Conservation (phyloP, 2,113 vertebrate species). For the Triplophysa rosa region DNA sequence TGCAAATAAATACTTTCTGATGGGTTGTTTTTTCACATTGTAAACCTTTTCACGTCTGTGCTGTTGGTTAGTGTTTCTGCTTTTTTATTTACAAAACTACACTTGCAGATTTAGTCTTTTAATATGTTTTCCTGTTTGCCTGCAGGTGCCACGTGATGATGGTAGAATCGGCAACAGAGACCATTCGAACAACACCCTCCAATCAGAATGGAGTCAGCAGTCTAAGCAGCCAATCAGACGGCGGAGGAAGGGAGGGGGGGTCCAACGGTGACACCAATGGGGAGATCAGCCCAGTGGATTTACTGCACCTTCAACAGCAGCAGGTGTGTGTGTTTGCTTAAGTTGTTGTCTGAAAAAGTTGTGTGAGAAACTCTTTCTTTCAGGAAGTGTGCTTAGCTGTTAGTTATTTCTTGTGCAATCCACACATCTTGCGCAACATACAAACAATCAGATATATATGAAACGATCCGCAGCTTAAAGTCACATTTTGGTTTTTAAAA, state of each 20-base stretch:
- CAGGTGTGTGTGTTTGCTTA: slow-evolving; percentile 75
- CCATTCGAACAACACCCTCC: slow-evolving; percentile 93
- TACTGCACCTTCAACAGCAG: slow-evolving; percentile 98
- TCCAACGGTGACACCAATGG: slow-evolving; percentile 87
- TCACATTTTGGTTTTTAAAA: not conserved
- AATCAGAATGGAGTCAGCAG: slow-evolving; percentile 96
- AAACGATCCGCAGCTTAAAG: slow-evolving; percentile 39
- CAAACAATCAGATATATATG: slow-evolving; percentile 40
- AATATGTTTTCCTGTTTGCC: slow-evolving; percentile 5
- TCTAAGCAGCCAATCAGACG: slow-evolving; percentile 90
- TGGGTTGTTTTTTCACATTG: not conserved
- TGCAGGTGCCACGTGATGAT: slow-evolving; percentile 95
- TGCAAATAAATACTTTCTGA: slow-evolving; percentile 7
- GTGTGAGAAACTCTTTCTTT: slow-evolving; percentile 10
- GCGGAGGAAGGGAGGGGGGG: slow-evolving; percentile 79
- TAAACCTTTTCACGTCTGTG: not conserved
- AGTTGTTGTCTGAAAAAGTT: slow-evolving; percentile 22
- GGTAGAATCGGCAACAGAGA: slow-evolving; percentile 99
- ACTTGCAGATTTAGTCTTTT: not conserved
- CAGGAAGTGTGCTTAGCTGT: slow-evolving; percentile 39
- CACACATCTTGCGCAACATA: slow-evolving; percentile 40
- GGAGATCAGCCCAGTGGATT: slow-evolving; percentile 92
- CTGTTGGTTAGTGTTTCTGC: not conserved
- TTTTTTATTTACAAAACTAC: not conserved
- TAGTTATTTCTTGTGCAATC: slow-evolving; percentile 52